These are phyloP conservation scores for Araneus ventricosus DNA, from an alignment of 1,140 invertebrate genomes.

Conservation along the genomic window DNA sequence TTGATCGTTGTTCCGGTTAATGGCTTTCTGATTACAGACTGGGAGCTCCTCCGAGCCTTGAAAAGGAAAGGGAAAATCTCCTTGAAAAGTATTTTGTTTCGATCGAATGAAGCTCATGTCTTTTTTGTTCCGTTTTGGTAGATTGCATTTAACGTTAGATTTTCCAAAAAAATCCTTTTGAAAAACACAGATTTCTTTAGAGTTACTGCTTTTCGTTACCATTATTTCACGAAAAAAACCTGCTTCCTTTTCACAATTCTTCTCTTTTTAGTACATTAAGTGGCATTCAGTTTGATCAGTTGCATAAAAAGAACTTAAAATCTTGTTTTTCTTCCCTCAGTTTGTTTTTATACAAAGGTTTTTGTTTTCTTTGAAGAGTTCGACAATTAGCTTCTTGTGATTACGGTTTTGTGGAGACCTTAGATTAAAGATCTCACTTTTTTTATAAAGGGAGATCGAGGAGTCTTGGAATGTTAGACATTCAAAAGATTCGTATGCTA, in stretches of 20 bases:
- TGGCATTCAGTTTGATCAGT: not conserved
- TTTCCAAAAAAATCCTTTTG: not conserved
- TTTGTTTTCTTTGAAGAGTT: not conserved
- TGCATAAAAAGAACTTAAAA: not conserved
- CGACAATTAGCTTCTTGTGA: not conserved
- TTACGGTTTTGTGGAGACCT: not conserved
- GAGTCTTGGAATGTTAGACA: not conserved
- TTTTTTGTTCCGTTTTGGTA: not conserved
- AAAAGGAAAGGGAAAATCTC: not conserved
- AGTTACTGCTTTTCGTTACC: too few species aligned
- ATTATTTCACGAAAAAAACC: not conserved
- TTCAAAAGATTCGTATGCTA: not conserved
- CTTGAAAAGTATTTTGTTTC: constrained; percentile 37
- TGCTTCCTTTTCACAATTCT: not conserved
- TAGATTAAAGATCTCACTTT: not conserved
- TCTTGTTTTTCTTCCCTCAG: not conserved
- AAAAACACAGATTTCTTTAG: not conserved
- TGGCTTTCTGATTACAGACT: constrained; percentile 53
- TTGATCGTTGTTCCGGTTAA: constrained; percentile 25
- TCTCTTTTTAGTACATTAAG: not conserved
- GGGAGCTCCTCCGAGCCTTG: not conserved
- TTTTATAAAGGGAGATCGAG: not conserved
- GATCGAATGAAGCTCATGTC: not conserved
- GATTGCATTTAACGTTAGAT: not conserved
- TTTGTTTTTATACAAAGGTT: not conserved